Percentiles rank a stretch among this genome's conserved stretches.
Conservation (phyloP, 2,797 vertebrate species). For the Mormyrops attenuatus region DNA sequence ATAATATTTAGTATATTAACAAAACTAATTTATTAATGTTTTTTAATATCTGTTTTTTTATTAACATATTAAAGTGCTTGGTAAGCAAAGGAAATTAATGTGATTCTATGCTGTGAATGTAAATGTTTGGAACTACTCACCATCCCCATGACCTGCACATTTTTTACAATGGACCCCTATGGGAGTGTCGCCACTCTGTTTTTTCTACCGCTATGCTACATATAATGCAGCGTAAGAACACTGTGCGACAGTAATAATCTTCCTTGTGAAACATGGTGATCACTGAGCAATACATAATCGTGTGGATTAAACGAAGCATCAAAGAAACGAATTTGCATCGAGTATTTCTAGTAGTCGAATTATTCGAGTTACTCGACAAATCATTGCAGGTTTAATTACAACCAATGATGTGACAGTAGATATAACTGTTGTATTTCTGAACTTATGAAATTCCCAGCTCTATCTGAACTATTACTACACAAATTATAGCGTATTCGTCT, state of each 20-base stretch:
- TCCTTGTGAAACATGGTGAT: too few species aligned
- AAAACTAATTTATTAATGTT: neutral
- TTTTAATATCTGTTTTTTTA: neutral
- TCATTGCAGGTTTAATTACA: neutral
- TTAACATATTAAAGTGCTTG: neutral
- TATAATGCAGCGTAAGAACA: neutral
- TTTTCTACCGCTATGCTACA: neutral
- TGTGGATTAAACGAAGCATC: neutral
- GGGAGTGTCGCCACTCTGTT: neutral
- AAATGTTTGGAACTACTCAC: neutral
- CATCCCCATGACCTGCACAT: neutral
- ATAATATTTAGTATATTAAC: neutral
- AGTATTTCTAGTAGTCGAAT: neutral
- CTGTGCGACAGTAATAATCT: neutral
- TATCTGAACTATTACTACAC: neutral
- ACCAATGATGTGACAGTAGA: neutral
- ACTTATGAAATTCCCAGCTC: neutral
- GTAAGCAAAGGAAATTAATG: neutral
- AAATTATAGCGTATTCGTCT: neutral
- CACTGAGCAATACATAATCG: neutral
- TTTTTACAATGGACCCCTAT: neutral
- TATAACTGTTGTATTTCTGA: neutral
- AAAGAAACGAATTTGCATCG: neutral
- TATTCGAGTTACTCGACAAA: too few species aligned
- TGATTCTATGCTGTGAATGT: neutral